A percentile compares a stretch with the other conserved stretches of the same genome.
Conservation (phyloP, 1,140 invertebrate genomes). For the Platyscapa corneri region DNA sequence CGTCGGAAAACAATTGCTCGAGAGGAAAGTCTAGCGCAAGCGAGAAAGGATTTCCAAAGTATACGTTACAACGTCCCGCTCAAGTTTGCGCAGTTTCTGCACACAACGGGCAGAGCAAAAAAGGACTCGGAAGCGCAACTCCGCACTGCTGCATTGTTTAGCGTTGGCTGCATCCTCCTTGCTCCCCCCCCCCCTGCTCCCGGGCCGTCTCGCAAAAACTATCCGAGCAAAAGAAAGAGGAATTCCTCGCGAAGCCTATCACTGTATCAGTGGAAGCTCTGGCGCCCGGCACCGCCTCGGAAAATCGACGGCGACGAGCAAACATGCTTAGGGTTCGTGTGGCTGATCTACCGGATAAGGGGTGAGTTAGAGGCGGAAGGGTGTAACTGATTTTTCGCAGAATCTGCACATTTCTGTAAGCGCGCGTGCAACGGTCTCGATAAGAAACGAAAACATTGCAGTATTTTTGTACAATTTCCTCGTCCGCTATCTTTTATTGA, state of each 20-base stretch:
- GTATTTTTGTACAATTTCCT: no score
- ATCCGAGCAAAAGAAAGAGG: no score
- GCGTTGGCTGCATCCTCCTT: neutral
- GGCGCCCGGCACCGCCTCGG: neutral
- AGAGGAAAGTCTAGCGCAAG: neutral
- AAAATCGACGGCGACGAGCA: neutral
- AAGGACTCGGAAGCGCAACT: neutral
- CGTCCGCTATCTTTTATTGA: no score
- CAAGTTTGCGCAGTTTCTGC: neutral
- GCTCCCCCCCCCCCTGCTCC: no score
- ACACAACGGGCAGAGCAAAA: neutral
- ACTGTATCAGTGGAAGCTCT: neutral
- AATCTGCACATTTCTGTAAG: no score
- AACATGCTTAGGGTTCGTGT: neutral
- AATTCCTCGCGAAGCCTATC: neutral
- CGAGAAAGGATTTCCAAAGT: neutral
- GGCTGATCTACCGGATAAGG: no score
- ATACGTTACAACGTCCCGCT: neutral
- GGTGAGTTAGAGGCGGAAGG: neutral
- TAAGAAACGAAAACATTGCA: no score
- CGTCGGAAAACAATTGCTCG: no score
- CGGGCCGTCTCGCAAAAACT: no score
- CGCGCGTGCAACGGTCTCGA: no score
- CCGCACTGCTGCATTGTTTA: constrained; percentile 4
- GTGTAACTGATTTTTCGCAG: no score